A percentile compares a stretch with the other conserved stretches of the same genome.
phyloP scores from a whole-genome alignment of 2,888 invertebrate genomes.

The Plusia festucae region DNA sequence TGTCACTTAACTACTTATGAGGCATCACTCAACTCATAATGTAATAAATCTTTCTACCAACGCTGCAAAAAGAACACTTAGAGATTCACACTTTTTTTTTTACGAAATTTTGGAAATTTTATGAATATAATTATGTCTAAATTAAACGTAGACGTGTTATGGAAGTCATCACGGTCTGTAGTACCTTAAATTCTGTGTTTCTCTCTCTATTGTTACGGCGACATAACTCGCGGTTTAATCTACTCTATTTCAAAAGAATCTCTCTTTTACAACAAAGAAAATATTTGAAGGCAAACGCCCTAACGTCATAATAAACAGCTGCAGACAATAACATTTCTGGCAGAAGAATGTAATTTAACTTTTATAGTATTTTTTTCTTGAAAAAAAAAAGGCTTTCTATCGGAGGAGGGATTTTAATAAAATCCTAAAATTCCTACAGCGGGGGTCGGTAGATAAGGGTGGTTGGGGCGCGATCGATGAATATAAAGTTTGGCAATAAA shows the following conservation, averaged over 20 bases:
- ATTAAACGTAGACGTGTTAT: too few relatives aligned
- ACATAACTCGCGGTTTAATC: conserved; percentile 22
- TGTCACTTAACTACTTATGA: background rate
- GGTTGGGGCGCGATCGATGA: conserved; percentile 40
- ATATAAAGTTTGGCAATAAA: conserved; percentile 59
- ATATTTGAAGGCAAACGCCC: conserved; percentile 17
- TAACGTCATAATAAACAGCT: conserved; percentile 39
- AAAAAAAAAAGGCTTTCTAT: conserved; percentile 38
- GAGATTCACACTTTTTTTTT: too few relatives aligned
- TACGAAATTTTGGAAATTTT: too few relatives aligned
- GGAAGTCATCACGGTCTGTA: too few relatives aligned
- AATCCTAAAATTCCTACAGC: conserved; percentile 47
- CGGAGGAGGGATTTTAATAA: conserved; percentile 54
- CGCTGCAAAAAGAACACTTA: background rate
- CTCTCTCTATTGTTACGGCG: conserved; percentile 11
- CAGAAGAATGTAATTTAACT: conserved; percentile 50
- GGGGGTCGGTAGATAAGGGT: conserved; percentile 10
- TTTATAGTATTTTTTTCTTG: conserved; percentile 45
- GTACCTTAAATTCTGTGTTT: too few relatives aligned
- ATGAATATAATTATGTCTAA: too few relatives aligned
- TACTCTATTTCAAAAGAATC: background rate
- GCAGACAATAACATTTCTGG: conserved; percentile 36
- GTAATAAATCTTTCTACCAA: background rate
- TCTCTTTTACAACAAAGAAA: conserved; percentile 18
- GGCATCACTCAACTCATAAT: background rate